Evolutionary conservation across 2,113 vertebrate genomes (phyloP), one percentile per base, ranked within the genome.

Genomic region (Rallus limicola): DNA sequence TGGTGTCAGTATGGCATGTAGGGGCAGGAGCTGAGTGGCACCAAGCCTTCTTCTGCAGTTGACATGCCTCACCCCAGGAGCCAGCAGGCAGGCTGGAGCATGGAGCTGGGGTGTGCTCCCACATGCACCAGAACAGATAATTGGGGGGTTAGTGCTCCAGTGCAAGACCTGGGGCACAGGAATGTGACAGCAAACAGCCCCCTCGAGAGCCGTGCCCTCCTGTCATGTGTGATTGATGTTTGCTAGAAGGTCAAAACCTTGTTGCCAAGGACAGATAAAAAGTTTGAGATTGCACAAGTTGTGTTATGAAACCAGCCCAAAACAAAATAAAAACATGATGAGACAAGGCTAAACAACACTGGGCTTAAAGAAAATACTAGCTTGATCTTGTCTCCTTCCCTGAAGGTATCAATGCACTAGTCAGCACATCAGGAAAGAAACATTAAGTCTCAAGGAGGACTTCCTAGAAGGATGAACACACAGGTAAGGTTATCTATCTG

Each of bases 271-370:
- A 55, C 55, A 58, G 36, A 63, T 31, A 64, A 23, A 46, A 79
- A 68, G 71, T 62, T 31, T 33, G 81, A 86, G 81, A 86, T 92
- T 89, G 65, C 52, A 81, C 86, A 94, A 84, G 67, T 60, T 87
- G 21, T 68, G 4, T 91, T 94, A 95, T 48, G 84, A 92, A 95
- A 96, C 42, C 58, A 85, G n/a, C 29, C 38, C 91, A 71, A 91
- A 93, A 88, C 3, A 16, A n/a, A 87, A 82, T 58, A 9, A 38
- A 82, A 72, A 4, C 90, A 55, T 16, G 42, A 56, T 60, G 26
- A 96, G 58, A n/a, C 60, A 78, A 64, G 84, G 42, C 24, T 68
- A 63, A 82, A 44, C 29, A 56, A 18, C 16, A 33, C 42, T 4
- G 1, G 13, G 34, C 78, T 44, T 64, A 34, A 76, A 64, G 64